Evolutionary conservation across 2,888 invertebrate genomes (phyloP), one percentile per base, ranked within the genome.

Genomic region (Drosophila rubida): DNA sequence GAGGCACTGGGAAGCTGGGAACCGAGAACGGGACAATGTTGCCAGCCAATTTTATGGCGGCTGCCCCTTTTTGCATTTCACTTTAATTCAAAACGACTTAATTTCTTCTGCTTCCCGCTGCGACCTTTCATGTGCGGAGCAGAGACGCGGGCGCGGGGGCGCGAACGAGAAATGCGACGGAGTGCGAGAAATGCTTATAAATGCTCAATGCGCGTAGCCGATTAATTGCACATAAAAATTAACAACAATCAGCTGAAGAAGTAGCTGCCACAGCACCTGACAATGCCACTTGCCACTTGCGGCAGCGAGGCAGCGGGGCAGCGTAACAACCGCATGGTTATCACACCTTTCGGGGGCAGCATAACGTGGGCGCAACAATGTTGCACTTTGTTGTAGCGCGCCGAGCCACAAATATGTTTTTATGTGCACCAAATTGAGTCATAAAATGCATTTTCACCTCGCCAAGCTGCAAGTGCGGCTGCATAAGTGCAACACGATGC

Each of bases 161-260:
- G 27, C 14, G 32, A 11, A 23, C n/a, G 51, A n/a, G n/a, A 8
- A 25, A 4, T 41, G 16, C 9, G 9, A 14, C 13, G 25, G 41
- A 39, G 64, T 66, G 80, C 71, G 62, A 72, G 86, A 84, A 84
- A 78, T 75, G 81, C 72, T 83, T 81, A 80, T 80, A 81, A 87
- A 83, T 87, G 83, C 87, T 79, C 85, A 87, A 79, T 82, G 87
- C 78, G 75, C 77, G 87, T 74, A 68, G 77, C 83, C 87, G 79
- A 83, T 87, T 85, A 85, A 87, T 87, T 86, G 86, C 80, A 77
- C 83, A 85, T 85, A 85, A 85, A 85, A 84, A 80, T 82, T 82
- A 83, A 82, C 83, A 86, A 82, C 78, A 83, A 80, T 82, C 86
- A 71, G 66, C 69, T 42, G 61, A 35, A 58, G 54, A 37, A 46